phyloP scores from a whole-genome alignment of 1,140 invertebrate genomes.

The Antheraea mylitta region DNA sequence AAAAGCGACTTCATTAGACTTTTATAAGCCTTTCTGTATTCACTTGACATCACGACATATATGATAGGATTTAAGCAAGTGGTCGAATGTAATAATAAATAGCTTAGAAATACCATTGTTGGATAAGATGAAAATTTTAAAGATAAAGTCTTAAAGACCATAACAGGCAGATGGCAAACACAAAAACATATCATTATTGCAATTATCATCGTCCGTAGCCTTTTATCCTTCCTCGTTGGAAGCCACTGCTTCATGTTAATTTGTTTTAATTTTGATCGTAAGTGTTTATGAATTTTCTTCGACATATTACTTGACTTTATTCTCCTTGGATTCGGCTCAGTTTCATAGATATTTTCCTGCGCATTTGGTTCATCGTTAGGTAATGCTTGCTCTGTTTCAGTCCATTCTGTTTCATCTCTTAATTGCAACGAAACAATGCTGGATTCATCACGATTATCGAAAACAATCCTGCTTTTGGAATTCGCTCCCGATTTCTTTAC shows the following conservation, averaged over 20 bases:
- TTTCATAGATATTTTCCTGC: neutral
- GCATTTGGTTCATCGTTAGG: neutral
- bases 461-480: slow-evolving; percentile 58
- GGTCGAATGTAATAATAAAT: slow-evolving; percentile 86
- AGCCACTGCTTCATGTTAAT: slow-evolving; percentile 29
- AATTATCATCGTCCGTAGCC: slow-evolving; percentile 87
- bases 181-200: slow-evolving; percentile 88
- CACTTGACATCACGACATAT: slow-evolving; percentile 90
- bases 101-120: slow-evolving; percentile 84
- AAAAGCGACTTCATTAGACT: slow-evolving; percentile 75
- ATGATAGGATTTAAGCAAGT: slow-evolving; percentile 92
- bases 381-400: neutral
- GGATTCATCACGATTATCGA: neutral
- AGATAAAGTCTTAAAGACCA: slow-evolving; percentile 82
- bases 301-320: neutral
- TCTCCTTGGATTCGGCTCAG: neutral
- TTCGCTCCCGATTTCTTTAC: slow-evolving; percentile 80
- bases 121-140: slow-evolving; percentile 77
- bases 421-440: neutral
- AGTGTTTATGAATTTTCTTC: neutral
- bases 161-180: slow-evolving; percentile 87
- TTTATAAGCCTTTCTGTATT: slow-evolving; percentile 89
- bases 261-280: neutral
- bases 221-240: slow-evolving; percentile 85
- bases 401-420: neutral